Evolutionary conservation across 2,888 invertebrate species (phyloP).

Genomic region (Hemicrepidius hirtus): DNA sequence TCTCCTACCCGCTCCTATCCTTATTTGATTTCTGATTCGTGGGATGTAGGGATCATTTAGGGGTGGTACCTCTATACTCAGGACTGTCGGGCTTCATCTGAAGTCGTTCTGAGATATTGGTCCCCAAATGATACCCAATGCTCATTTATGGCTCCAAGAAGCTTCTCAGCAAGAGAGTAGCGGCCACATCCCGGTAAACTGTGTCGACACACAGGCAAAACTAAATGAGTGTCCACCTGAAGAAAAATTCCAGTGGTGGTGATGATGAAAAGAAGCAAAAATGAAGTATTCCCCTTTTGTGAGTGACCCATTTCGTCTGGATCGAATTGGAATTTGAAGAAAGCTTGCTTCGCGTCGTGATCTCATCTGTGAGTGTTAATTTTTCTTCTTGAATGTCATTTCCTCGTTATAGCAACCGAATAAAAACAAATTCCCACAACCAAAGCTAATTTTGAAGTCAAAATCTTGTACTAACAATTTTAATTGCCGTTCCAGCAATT

Average conservation of each 20-base stretch:
- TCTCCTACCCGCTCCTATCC: too few species aligned
- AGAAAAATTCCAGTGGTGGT: too few species aligned
- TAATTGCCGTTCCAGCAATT: conserved; percentile 1
- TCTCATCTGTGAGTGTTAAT: too few species aligned
- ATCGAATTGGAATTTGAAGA: too few species aligned
- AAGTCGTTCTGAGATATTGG: conserved; percentile 8
- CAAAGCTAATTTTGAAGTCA: background rate
- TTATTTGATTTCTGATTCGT: too few species aligned
- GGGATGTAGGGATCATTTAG: conserved; percentile 14
- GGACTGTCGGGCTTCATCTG: background rate
- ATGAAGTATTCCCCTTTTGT: too few species aligned
- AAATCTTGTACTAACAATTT: background rate
- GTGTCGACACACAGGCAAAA: conserved; percentile 18
- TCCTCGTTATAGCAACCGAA: background rate
- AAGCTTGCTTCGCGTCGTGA: too few species aligned
- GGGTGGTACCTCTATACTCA: conserved; percentile 16
- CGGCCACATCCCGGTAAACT: conserved; percentile 25
- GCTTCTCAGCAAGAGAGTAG: conserved; percentile 9
- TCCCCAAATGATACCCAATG: conserved; percentile 7
- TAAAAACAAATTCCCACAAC: background rate
- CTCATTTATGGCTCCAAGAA: conserved; percentile 21
- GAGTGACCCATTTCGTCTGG: too few species aligned
- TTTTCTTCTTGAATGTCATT: background rate
- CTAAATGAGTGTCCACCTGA: conserved; percentile 8
- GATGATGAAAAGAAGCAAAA: too few species aligned